These are phyloP conservation scores for Psammodynastes pulverulentus DNA, from an alignment of 2,113 vertebrate species.

Conservation along the genomic window DNA sequence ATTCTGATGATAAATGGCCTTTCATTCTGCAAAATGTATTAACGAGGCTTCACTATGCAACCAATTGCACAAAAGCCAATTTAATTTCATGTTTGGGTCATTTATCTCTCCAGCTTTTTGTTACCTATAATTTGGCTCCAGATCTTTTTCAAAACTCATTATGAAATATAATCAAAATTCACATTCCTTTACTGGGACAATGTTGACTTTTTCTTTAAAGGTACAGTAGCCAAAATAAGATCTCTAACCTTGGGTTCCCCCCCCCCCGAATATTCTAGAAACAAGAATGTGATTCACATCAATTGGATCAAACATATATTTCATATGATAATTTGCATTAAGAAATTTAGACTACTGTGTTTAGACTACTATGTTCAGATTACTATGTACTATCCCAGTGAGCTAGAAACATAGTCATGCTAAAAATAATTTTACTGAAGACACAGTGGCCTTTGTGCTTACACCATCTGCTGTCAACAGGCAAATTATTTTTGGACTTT, in stretches of 20 bases:
- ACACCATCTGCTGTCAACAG: not conserved
- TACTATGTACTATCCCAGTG: not conserved
- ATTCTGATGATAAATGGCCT: constrained; percentile 66
- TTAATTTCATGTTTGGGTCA: constrained; percentile 66
- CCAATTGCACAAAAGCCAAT: constrained; percentile 67
- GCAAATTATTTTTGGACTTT: not conserved
- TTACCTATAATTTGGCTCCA: constrained; percentile 64
- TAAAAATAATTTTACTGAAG: not conserved
- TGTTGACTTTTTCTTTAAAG: constrained; percentile 5
- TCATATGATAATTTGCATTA: not conserved
- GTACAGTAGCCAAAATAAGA: constrained; percentile 26
- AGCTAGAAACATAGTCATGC: not conserved
- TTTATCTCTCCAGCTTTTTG: constrained; percentile 64
- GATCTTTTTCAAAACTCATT: constrained; percentile 70
- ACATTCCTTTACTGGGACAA: constrained; percentile 41
- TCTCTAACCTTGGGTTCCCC: not conserved
- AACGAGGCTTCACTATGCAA: constrained; percentile 66
- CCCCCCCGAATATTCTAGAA: not conserved
- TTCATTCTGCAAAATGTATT: constrained; percentile 64
- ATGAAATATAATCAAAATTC: constrained; percentile 69
- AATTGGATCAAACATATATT: constrained; percentile 13
- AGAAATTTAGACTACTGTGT: not conserved
- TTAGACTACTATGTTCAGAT: too few relatives aligned
- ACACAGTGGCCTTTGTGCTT: not conserved
- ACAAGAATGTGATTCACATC: not conserved